Percentiles rank a stretch among this genome's conserved stretches.
These are phyloP conservation scores for Mola mola DNA, from an alignment of 2,113 vertebrate species.

Conservation along the genomic window DNA sequence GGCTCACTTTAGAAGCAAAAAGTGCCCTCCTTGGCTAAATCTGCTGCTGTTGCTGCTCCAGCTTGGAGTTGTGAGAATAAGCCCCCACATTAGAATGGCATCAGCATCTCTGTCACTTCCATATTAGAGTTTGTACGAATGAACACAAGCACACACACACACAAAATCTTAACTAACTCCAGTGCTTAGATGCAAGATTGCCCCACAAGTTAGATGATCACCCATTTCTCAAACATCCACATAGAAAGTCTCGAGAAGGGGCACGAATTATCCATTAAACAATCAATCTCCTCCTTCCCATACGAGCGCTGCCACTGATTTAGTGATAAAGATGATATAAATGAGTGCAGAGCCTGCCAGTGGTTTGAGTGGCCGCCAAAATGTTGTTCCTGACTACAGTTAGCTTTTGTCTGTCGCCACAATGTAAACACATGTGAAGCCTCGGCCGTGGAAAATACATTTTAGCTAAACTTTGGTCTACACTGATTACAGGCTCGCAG, in stretches of 20 bases:
- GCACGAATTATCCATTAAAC: slow-evolving; percentile 85
- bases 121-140: slow-evolving; percentile 26
- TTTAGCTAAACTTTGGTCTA: slow-evolving; percentile 68
- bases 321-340: slow-evolving; percentile 91
- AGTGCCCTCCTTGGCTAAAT: slow-evolving; percentile 80
- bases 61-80: slow-evolving; percentile 56
- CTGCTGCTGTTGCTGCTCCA: slow-evolving; percentile 61
- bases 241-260: slow-evolving; percentile 77
- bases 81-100: slow-evolving; percentile 53
- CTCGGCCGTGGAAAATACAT: slow-evolving; percentile 82
- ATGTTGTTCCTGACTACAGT: slow-evolving; percentile 80
- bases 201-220: slow-evolving; percentile 75
- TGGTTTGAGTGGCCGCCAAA: slow-evolving; percentile 85
- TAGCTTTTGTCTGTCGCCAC: slow-evolving; percentile 66
- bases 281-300: slow-evolving; percentile 85
- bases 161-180: slow-evolving; percentile 4
- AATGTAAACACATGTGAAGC: slow-evolving; percentile 74
- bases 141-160: slow-evolving; percentile 4
- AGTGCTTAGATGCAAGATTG: slow-evolving; percentile 63
- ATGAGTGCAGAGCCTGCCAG: slow-evolving; percentile 84
- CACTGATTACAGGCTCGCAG: slow-evolving; percentile 75
- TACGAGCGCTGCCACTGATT: slow-evolving; percentile 85
- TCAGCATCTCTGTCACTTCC: slow-evolving; percentile 61
- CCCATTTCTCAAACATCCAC: slow-evolving; percentile 78
- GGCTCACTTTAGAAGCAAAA: slow-evolving; percentile 58